Conservation (phyloP, 2,797 vertebrate species). For the Denticeps clupeoides region DNA sequence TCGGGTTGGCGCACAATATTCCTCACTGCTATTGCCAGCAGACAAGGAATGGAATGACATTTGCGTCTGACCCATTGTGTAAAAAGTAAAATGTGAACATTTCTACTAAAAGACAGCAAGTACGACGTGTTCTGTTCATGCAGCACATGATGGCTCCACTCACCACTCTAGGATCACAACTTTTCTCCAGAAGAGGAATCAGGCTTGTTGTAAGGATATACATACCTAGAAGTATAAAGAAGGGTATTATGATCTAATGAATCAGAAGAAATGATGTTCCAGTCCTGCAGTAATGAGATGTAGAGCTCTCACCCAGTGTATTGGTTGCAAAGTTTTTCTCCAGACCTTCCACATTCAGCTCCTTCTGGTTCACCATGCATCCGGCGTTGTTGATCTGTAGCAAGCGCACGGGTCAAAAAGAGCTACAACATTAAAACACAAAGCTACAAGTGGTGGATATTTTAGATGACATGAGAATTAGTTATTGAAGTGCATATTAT, state of each 20-base stretch:
- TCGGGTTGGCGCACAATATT: background rate
- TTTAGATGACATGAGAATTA: too few species aligned
- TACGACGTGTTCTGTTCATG: too few species aligned
- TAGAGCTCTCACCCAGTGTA: conserved; percentile 50
- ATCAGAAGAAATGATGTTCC: background rate
- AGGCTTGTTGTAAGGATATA: conserved; percentile 59
- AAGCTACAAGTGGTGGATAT: too few species aligned
- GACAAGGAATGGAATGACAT: background rate
- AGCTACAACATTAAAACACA: background rate
- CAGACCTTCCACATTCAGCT: conserved; percentile 49
- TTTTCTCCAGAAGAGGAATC: conserved; percentile 58
- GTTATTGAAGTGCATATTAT: too few species aligned
- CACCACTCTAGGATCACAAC: conserved; percentile 60
- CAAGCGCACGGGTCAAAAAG: background rate
- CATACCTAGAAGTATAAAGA: conserved; percentile 33
- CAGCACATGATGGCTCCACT: too few species aligned
- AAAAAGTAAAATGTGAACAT: too few species aligned
- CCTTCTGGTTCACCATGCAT: conserved; percentile 53
- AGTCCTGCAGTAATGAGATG: background rate
- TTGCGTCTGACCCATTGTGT: too few species aligned
- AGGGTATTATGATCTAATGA: background rate
- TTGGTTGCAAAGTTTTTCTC: conserved; percentile 66
- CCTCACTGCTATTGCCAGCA: too few species aligned
- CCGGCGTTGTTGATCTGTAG: conserved; percentile 62
- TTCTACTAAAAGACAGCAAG: too few species aligned